These are phyloP conservation scores for Oscarella lobularis DNA, from an alignment of 37 sponge, comb jelly and placozoan genomes.

Conservation along the genomic window DNA sequence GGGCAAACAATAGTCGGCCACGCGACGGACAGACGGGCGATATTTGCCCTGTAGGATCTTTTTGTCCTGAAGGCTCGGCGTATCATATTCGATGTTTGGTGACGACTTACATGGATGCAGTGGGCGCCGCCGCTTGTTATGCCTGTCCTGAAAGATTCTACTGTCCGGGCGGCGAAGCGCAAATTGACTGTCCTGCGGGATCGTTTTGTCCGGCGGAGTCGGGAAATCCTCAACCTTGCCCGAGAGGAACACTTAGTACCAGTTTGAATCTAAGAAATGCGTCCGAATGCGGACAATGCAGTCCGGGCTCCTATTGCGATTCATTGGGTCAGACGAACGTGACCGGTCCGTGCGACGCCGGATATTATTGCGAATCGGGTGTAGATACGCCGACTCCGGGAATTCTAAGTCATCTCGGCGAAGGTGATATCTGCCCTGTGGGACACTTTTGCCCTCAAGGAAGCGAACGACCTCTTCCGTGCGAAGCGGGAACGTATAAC, in stretches of 20 bases:
- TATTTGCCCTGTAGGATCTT: slow-evolving; percentile 5
- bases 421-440: slow-evolving; percentile 4
- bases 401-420: neutral
- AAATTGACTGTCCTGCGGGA: slow-evolving; percentile 18
- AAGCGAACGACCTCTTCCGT: neutral
- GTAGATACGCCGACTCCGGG: slow-evolving; percentile 7
- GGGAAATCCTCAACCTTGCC: slow-evolving; percentile 6
- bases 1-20: too few species aligned
- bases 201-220: slow-evolving; percentile 19
- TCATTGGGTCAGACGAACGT: slow-evolving; percentile 10
- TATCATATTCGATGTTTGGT: neutral
- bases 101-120: neutral
- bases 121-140: slow-evolving; percentile 12
- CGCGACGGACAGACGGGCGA: slow-evolving; percentile 3
- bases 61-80: neutral
- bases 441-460: slow-evolving; percentile 8
- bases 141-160: slow-evolving; percentile 10
- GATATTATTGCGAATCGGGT: slow-evolving; percentile 10
- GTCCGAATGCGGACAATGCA: slow-evolving; percentile 16
- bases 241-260: slow-evolving; percentile 9
- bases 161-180: slow-evolving; percentile 6
- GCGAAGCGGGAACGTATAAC: neutral
- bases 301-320: slow-evolving; percentile 16
- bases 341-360: slow-evolving; percentile 11
- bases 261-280: neutral